phyloP scores from a whole-genome alignment of 2,113 vertebrate genomes.

The Fulica atra region DNA sequence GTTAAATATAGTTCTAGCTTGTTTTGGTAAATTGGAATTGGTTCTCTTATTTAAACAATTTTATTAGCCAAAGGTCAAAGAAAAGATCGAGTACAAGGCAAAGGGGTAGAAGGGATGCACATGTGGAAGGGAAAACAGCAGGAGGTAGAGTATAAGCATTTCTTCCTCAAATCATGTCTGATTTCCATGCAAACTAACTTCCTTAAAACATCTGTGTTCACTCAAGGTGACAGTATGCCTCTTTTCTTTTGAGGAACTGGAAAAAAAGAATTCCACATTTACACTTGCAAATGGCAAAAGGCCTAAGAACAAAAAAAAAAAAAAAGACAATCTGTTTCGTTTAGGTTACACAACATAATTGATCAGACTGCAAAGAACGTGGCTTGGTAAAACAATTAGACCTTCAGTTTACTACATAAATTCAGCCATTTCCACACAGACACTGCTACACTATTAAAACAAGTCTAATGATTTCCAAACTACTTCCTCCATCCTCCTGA shows the following conservation, averaged over 20 bases:
- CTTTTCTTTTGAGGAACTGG: slow-evolving; percentile 25
- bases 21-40: background rate
- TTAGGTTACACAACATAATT: slow-evolving; percentile 9
- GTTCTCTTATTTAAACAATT: slow-evolving; percentile 8
- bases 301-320: background rate
- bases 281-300: slow-evolving; percentile 1
- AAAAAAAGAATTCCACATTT: slow-evolving; percentile 15
- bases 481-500: background rate
- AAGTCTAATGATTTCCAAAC: background rate
- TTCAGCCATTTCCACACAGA: slow-evolving; percentile 23
- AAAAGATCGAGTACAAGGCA: background rate
- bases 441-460: background rate
- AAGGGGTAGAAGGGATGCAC: background rate
- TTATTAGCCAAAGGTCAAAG: background rate
- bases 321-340: background rate
- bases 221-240: slow-evolving; percentile 46
- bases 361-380: slow-evolving; percentile 16
- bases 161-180: slow-evolving; percentile 43
- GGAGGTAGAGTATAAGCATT: slow-evolving; percentile 37
- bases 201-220: slow-evolving; percentile 60
- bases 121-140: slow-evolving; percentile 18
- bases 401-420: slow-evolving; percentile 23
- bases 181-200: slow-evolving; percentile 35
- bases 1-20: background rate
- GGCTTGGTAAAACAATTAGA: slow-evolving; percentile 12